phyloP scores from a whole-genome alignment of 2,113 vertebrate species.

The Hippocampus abdominalis region DNA sequence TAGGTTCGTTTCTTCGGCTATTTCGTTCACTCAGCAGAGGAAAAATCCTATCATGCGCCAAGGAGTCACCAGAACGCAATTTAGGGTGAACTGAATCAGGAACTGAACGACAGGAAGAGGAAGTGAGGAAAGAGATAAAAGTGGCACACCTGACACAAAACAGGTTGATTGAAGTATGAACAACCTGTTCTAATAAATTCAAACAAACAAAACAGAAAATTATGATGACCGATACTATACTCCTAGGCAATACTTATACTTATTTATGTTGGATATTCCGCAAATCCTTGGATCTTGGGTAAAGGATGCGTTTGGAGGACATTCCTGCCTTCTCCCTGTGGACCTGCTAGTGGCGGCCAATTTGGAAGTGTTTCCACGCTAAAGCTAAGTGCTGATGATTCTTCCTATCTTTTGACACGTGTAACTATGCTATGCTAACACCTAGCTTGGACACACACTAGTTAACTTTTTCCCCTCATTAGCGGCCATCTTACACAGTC shows the following conservation, averaged over 20 bases:
- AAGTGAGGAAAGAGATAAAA: not conserved
- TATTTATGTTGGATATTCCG: not conserved
- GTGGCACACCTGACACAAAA: not conserved
- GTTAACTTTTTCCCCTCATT: not conserved
- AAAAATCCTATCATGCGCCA: not conserved
- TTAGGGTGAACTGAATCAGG: not conserved
- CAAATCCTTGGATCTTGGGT: not conserved
- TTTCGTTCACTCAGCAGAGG: not conserved
- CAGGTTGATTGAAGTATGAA: not conserved
- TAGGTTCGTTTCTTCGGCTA: not conserved
- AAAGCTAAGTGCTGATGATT: not conserved
- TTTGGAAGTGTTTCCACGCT: not conserved
- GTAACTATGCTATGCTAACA: not conserved
- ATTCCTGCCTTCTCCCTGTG: not conserved
- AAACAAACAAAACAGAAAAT: not conserved
- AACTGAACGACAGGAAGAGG: not conserved
- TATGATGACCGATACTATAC: not conserved
- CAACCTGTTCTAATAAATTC: not conserved
- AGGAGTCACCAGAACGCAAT: too few species aligned
- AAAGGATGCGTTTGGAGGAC: not conserved
- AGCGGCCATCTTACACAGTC: not conserved
- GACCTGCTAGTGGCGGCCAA: not conserved
- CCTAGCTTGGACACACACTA: not conserved
- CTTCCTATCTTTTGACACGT: not conserved
- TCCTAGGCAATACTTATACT: not conserved